Evolutionary conservation across 1,140 invertebrate genomes (phyloP).

Genomic region (Lepidurus couesii): DNA sequence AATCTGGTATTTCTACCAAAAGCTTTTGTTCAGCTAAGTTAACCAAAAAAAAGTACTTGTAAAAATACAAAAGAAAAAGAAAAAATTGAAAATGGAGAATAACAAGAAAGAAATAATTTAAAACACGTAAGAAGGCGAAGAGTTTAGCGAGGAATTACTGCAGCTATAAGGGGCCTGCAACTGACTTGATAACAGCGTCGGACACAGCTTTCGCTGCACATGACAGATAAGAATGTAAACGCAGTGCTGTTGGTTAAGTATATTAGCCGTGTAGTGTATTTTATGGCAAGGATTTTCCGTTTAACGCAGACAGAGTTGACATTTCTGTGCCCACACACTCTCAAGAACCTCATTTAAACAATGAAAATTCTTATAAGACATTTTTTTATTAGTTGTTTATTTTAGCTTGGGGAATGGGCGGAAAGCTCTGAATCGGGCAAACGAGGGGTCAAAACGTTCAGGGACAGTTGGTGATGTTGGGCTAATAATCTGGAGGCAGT

Average conservation of each 20-base stretch:
- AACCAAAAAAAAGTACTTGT: background rate
- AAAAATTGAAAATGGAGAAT: background rate
- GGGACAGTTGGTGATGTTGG: background rate
- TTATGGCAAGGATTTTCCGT: background rate
- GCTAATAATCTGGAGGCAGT: background rate
- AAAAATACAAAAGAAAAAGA: background rate
- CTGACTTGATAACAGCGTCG: constrained; percentile 10
- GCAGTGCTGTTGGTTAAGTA: background rate
- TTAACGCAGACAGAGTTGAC: background rate
- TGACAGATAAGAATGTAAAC: constrained; percentile 1
- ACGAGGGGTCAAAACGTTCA: background rate
- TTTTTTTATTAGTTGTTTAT: background rate
- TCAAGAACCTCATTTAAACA: background rate
- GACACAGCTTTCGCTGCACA: background rate
- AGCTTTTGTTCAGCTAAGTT: background rate
- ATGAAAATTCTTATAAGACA: background rate
- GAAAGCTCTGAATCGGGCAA: background rate
- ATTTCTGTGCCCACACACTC: background rate
- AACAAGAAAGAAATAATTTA: background rate
- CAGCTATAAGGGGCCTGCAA: constrained; percentile 1
- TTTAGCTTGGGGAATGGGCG: constrained; percentile 6
- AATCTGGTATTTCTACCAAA: background rate
- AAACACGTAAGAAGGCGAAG: background rate
- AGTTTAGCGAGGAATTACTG: background rate
- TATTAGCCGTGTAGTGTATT: background rate